Percentiles rank a stretch among this genome's conserved stretches.
Evolutionary conservation across 2,888 invertebrate genomes (phyloP).

Genomic region (Autographa gamma): DNA sequence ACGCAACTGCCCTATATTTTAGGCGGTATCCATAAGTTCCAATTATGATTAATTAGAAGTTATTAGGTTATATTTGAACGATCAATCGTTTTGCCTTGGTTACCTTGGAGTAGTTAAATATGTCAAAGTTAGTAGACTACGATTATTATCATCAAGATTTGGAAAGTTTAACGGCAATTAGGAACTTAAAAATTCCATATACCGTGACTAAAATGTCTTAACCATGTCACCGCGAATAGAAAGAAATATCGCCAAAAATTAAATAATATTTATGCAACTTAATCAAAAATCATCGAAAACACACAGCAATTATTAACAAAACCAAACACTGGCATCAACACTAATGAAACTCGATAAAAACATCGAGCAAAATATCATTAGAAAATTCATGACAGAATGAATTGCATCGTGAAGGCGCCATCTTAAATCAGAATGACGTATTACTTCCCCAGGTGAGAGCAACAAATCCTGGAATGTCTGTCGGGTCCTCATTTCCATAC

Average conservation of each 20-base stretch:
- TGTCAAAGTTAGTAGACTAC: too few species aligned
- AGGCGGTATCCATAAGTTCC: conserved; percentile 11
- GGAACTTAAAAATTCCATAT: too few species aligned
- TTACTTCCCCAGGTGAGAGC: conserved; percentile 50
- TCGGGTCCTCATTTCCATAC: conserved; percentile 56
- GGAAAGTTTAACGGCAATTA: too few species aligned
- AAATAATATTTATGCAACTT: too few species aligned
- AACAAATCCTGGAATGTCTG: conserved; percentile 45
- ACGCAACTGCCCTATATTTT: conserved; percentile 28
- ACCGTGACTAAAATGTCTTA: too few species aligned
- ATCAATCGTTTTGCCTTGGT: neutral
- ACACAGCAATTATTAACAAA: conserved; percentile 25
- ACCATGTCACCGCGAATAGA: too few species aligned
- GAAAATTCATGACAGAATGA: conserved; percentile 42
- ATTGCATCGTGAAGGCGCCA: conserved; percentile 38
- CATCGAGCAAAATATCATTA: conserved; percentile 11
- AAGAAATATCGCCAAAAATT: too few species aligned
- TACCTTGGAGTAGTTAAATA: neutral
- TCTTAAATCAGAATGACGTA: conserved; percentile 61
- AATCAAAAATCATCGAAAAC: conserved; percentile 23
- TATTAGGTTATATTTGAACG: conserved; percentile 8
- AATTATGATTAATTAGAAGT: conserved; percentile 32
- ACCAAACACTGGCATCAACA: conserved; percentile 31
- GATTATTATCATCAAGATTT: too few species aligned
- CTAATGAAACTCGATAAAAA: conserved; percentile 36